phyloP scores from a whole-genome alignment of 2,113 vertebrate genomes.

The Prunella himalayana region DNA sequence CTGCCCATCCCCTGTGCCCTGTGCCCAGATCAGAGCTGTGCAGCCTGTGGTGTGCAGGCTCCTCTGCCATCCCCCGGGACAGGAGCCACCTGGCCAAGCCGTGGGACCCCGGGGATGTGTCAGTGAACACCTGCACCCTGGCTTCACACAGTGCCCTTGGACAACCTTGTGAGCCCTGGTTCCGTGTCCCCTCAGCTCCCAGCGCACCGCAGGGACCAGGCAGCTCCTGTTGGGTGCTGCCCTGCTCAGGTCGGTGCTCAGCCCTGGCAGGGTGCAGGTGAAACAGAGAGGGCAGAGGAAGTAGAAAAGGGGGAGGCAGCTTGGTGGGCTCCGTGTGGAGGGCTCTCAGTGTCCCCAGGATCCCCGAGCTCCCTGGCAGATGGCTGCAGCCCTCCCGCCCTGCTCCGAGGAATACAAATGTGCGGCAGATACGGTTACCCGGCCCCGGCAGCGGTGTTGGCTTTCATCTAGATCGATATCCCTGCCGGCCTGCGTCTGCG shows the following conservation, averaged over 20 bases:
- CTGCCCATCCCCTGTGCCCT: neutral
- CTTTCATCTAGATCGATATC: slow-evolving; percentile 54
- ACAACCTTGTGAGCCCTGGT: neutral
- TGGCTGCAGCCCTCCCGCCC: slow-evolving; percentile 26
- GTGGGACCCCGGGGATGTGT: neutral
- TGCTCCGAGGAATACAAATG: slow-evolving; percentile 39
- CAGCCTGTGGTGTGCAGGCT: neutral
- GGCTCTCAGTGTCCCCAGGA: neutral
- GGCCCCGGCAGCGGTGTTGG: neutral
- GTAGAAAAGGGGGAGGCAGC: neutral
- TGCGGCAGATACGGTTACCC: slow-evolving; percentile 3
- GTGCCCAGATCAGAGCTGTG: neutral
- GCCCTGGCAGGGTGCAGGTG: neutral
- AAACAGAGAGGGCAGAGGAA: neutral
- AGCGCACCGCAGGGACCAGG: accelerated
- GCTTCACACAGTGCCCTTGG: neutral
- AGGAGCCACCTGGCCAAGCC: neutral
- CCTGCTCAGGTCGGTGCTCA: neutral
- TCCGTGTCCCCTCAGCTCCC: neutral
- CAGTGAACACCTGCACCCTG: accelerated
- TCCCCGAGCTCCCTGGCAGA: neutral
- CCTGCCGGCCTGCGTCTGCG: neutral
- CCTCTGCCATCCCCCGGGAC: neutral
- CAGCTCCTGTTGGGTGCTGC: neutral
- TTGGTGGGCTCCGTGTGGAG: accelerated